Base-by-base conservation (phyloP, 2,797 vertebrate genomes). In the Melanotaenia maccullochi region DNA sequence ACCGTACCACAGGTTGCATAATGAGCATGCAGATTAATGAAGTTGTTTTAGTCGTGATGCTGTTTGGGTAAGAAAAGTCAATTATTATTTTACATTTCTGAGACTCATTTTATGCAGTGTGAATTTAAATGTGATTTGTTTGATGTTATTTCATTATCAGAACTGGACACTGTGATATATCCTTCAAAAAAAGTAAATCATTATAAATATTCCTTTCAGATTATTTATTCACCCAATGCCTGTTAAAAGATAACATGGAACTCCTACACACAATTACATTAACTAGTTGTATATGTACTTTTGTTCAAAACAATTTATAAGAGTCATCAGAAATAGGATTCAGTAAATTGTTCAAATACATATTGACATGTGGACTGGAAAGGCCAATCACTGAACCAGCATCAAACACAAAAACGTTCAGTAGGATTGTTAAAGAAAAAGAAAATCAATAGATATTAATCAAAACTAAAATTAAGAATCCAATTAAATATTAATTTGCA, bases 21-120 rank as follows among this genome's bases (percentile, higher is more conserved):
- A 92, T 88, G 81, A 90, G 83, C 84, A 75, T 60, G 73, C 76
- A 67, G 57, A 65, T 75, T 88, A 86, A 90, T 90, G 69, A 89
- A 89, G 85, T 82, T 87, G 84, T 88, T 82, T 88, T 82, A 87
- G 80, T 70, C 62, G 80, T 75, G 78, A 81, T 69, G 66, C 63
- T 68, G 78, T 73, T 73, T 75, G 64, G 59, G 81, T 72, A 78
- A 73, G 60, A 80, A 74, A 83, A 83, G 71, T 76, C 66, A 59
- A 76, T 83, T 52, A 75, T 78, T 74, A 77, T 87, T 87, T 82
- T 9, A 76, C 65, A 57, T 81, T 57, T 25, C 52, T 42, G 66
- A 75, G 60, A 67, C 49, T 9, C 28, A 35, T 67, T 79, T 68
- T 22, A 79, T 68, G 55, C 40, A 47, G 65, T 40, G 47, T 77